A percentile compares a stretch with the other conserved stretches of the same genome.
Conservation (phyloP, 2,797 vertebrate genomes). For the Esox masquinongy region DNA sequence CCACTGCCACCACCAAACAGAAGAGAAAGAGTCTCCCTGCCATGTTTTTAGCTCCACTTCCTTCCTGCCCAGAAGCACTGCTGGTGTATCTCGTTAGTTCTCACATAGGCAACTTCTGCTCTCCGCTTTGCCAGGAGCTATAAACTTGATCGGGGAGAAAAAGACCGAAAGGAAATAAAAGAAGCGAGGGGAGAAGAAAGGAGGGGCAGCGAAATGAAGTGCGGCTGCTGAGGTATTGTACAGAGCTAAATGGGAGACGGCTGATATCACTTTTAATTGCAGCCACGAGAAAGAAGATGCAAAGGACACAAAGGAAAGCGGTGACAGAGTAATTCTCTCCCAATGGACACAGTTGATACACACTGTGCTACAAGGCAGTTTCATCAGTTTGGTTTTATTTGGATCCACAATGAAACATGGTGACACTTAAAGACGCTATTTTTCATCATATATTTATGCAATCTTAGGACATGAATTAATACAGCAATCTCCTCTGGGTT, state of each 20-base stretch:
- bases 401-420: not conserved
- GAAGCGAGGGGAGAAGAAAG: slow-evolving; percentile 41
- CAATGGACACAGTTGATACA: slow-evolving; percentile 58
- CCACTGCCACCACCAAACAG: slow-evolving; percentile 71
- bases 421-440: not conserved
- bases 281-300: slow-evolving; percentile 44
- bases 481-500: not conserved
- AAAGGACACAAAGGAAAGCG: slow-evolving; percentile 49
- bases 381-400: slow-evolving; percentile 57
- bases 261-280: slow-evolving; percentile 61
- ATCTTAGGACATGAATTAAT: not conserved
- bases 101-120: slow-evolving; percentile 64
- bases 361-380: slow-evolving; percentile 57
- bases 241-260: slow-evolving; percentile 56
- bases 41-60: slow-evolving; percentile 76
- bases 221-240: slow-evolving; percentile 53
- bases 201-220: slow-evolving; percentile 49
- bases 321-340: slow-evolving; percentile 50
- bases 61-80: slow-evolving; percentile 80
- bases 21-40: slow-evolving; percentile 73
- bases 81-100: slow-evolving; percentile 74
- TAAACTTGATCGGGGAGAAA: slow-evolving; percentile 49
- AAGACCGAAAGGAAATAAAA: slow-evolving; percentile 45
- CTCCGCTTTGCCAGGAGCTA: slow-evolving; percentile 71
- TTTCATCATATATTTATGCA: not conserved